Conservation (phyloP, 1,140 invertebrate species). For the Andrena cerasifolii region DNA sequence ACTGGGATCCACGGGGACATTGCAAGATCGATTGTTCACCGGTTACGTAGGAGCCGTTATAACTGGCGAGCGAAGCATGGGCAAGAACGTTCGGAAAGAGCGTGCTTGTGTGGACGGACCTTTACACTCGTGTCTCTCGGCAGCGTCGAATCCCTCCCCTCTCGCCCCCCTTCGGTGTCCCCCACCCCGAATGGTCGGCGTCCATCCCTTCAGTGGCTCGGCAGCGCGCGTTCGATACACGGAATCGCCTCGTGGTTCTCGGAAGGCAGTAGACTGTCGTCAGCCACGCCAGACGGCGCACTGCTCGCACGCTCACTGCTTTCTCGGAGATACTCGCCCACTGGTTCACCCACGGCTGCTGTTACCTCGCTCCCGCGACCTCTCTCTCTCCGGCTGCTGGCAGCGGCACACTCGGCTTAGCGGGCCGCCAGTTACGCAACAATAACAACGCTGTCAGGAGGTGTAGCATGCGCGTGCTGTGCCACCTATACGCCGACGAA, state of each 20-base stretch:
- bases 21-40: background rate
- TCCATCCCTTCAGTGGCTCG: conserved; percentile 67
- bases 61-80: background rate
- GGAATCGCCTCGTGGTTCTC: conserved; percentile 81
- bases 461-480: conserved; percentile 64
- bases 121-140: conserved; percentile 43
- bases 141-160: conserved; percentile 48
- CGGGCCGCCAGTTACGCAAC: conserved; percentile 72
- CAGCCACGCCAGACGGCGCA: conserved; percentile 81
- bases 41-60: conserved; percentile 15
- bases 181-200: conserved; percentile 28
- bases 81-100: background rate
- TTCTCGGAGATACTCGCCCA: conserved; percentile 60
- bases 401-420: conserved; percentile 59
- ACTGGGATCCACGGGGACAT: background rate
- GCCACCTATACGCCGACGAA: conserved; percentile 55
- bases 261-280: conserved; percentile 81
- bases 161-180: conserved; percentile 35
- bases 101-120: conserved; percentile 1
- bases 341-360: conserved; percentile 64
- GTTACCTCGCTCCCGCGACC: conserved; percentile 39
- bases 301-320: conserved; percentile 69
- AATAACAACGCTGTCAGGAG: conserved; percentile 71
- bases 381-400: conserved; percentile 39
- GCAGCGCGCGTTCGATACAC: conserved; percentile 79